These are phyloP conservation scores for Sardinella longiceps DNA, from an alignment of 2,797 vertebrate genomes.

Conservation along the genomic window DNA sequence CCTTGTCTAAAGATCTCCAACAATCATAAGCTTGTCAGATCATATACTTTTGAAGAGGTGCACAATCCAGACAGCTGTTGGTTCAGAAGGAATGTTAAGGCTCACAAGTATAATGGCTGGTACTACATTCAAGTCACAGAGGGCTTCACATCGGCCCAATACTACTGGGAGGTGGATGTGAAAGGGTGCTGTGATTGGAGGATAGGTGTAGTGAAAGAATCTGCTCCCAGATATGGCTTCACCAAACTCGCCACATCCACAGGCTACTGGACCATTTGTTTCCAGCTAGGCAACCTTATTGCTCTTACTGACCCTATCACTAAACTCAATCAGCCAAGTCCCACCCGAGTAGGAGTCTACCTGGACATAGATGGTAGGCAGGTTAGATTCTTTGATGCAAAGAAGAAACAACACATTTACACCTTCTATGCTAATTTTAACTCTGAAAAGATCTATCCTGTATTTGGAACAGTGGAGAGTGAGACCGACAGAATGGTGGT, in stretches of 20 bases:
- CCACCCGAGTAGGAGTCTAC: slow-evolving; percentile 45
- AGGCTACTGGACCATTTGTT: slow-evolving; percentile 53
- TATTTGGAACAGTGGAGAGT: slow-evolving; percentile 56
- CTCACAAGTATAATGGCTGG: slow-evolving; percentile 47
- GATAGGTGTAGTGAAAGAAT: slow-evolving; percentile 51
- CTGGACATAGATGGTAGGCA: slow-evolving; percentile 49
- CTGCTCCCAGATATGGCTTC: slow-evolving; percentile 46
- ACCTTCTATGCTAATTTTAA: slow-evolving; percentile 44
- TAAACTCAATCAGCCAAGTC: slow-evolving; percentile 38
- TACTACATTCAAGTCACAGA: slow-evolving; percentile 47
- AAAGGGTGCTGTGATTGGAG: slow-evolving; percentile 49
- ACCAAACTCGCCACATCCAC: slow-evolving; percentile 37
- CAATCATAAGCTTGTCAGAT: too few species aligned
- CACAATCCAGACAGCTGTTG: too few species aligned
- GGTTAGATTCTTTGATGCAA: slow-evolving; percentile 53
- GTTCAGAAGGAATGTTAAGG: too few species aligned
- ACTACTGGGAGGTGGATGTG: slow-evolving; percentile 57
- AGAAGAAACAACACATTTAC: slow-evolving; percentile 41
- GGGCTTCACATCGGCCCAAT: slow-evolving; percentile 44
- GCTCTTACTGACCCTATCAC: slow-evolving; percentile 49
- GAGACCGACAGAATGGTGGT: slow-evolving; percentile 30
- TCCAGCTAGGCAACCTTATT: slow-evolving; percentile 45
- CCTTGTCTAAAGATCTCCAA: too few species aligned
- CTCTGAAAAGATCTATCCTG: slow-evolving; percentile 41
- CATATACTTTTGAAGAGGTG: too few species aligned